Base-by-base conservation (phyloP, 2,797 vertebrate genomes). In the Huso huso region DNA sequence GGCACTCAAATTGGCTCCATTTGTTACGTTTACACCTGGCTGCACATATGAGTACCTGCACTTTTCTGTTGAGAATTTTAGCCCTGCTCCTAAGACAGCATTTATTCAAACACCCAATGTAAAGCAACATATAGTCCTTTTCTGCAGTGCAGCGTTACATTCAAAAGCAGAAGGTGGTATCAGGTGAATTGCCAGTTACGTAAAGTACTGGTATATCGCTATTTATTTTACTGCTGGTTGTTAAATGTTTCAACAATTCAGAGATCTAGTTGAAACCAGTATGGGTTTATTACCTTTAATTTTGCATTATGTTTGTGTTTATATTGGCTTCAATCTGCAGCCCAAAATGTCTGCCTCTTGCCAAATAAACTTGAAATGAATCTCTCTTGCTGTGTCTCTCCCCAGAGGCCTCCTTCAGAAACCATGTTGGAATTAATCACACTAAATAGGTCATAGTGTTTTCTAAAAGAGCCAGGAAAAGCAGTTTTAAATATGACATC, bases 201-300 rank as follows among this genome's bases (percentile, higher is more conserved):
- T 37, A 37, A 37, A 37, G 37, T n/a, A 11, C 52, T 9, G 15
- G 55, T 7, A 7, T 58, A 58, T 58, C 7, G 12, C 15, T n/a
- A n/a, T 7, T 58, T 58, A 11, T 11, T n/a, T 11, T 37, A 37
- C 55, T n/a, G 55, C 12, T 58, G 15, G 15, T 13, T 11, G 55
- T 58, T 11, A 58, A n/a, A n/a, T 4, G 55, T 58, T 58, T 58
- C 7, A 2, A 15, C 11, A 58, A 7, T 7, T 58, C 55, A 11
- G 7, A 13, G 55, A 58, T 58, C 55, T 58, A 13, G 55, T 58
- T 58, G 12, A 58, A 58, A 58, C 12, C 12, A 13, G 55, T 13
- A 11, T 58, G 55, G 55, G 12, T 58, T 58, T 58, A 58, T 58
- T 58, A 58, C 55, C 55, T 58, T 58, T 58, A 3, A 58, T n/a